These are phyloP conservation scores for Schlechtendalia chinensis DNA, from an alignment of 1,140 invertebrate species.

Conservation along the genomic window DNA sequence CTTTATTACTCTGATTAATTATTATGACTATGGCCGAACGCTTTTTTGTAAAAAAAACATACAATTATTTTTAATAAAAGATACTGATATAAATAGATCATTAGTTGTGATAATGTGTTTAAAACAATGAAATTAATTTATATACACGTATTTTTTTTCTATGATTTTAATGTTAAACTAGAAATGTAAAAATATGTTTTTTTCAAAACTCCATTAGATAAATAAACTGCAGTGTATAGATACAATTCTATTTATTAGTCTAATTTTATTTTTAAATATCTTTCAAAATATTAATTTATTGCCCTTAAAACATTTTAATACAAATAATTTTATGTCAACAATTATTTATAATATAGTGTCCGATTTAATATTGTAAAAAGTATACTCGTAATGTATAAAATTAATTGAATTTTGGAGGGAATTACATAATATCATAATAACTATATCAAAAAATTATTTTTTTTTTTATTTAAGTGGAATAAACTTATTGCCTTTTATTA, in stretches of 20 bases:
- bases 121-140: not conserved
- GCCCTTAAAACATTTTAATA: not conserved
- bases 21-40: not conserved
- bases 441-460: not conserved
- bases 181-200: too few relatives aligned
- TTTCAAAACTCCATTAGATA: too few relatives aligned
- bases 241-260: too few relatives aligned
- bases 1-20: not conserved
- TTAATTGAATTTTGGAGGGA: not conserved
- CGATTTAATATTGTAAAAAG: not conserved
- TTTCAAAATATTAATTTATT: not conserved
- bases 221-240: too few relatives aligned
- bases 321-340: not conserved
- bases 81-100: too few relatives aligned
- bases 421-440: not conserved
- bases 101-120: too few relatives aligned
- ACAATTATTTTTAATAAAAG: too few relatives aligned
- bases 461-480: not conserved
- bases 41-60: too few relatives aligned
- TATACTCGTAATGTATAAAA: too few relatives aligned
- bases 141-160: not conserved
- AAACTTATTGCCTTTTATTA: not conserved
- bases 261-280: not conserved
- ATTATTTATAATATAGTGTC: not conserved
- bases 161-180: too few relatives aligned